phyloP scores from a whole-genome alignment of 2,888 invertebrate species.

The Agrenia bidenticulata region DNA sequence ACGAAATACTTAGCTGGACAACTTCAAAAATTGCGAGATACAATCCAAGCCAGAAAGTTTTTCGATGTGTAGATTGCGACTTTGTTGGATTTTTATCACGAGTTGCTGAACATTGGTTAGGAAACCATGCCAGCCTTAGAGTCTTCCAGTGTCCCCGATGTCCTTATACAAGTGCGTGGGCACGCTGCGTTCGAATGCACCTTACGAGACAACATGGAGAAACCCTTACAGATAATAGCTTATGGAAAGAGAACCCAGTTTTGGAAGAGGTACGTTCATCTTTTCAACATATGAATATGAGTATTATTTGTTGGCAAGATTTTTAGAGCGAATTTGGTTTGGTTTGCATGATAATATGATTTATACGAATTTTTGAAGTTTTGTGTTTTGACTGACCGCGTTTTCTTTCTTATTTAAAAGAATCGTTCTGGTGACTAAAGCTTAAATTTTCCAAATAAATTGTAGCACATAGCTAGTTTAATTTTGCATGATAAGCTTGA shows the following conservation, averaged over 20 bases:
- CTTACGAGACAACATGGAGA: slow-evolving; percentile 71
- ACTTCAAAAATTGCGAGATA: slow-evolving; percentile 78
- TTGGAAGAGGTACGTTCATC: slow-evolving; percentile 63
- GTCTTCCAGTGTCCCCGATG: slow-evolving; percentile 69
- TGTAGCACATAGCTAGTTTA: not conserved
- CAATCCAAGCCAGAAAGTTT: slow-evolving; percentile 72
- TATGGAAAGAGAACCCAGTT: slow-evolving; percentile 70
- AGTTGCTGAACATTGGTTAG: slow-evolving; percentile 76
- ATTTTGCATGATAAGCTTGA: slow-evolving; percentile 1
- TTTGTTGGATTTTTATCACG: slow-evolving; percentile 72
- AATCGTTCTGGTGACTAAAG: no score
- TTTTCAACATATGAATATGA: no score
- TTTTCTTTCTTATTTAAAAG: no score
- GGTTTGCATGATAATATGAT: no score
- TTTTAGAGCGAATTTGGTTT: no score
- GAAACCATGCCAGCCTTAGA: slow-evolving; percentile 68
- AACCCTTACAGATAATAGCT: slow-evolving; percentile 60
- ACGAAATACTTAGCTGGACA: slow-evolving; percentile 72
- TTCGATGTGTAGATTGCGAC: slow-evolving; percentile 74
- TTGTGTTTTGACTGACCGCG: slow-evolving; percentile 5
- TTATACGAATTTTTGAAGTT: not conserved
- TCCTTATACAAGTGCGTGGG: slow-evolving; percentile 75
- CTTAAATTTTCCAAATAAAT: no score
- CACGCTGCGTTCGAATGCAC: slow-evolving; percentile 72
- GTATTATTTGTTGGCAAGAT: no score